Evolutionary conservation across 1,140 invertebrate species (phyloP), one percentile per base, ranked within the genome.

Genomic region (Agrypnia vestita): DNA sequence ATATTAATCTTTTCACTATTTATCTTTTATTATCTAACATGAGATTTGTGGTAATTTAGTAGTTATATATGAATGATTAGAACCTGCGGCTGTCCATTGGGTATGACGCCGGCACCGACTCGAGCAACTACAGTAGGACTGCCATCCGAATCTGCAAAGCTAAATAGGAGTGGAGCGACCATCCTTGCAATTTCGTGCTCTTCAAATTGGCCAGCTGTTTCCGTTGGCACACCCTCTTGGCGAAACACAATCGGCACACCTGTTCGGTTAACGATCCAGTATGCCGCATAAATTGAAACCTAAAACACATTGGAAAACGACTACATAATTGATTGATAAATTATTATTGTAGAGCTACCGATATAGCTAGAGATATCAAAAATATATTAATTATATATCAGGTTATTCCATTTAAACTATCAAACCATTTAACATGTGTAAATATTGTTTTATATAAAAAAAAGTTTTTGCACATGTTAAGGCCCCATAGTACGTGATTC

Each of bases 211-310:
- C 98, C 98, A 3, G 97, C 96, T 69, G 95, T 94, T 85, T 97
- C 96, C 3, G 88, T 84, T 6, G 90, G 90, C 11, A 92, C 92
- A 9, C 96, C 96, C 86, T 98, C 97, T 89, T 99, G 97, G 84
- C 94, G 93, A 86, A 98, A 97, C 19, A 99, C 94, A n/a, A 99
- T 87, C 0, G 98, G 97, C 51, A 99, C 90, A 0, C 97, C 98
- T 13, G 96, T 97, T 87, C 96, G 96, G 87, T 99, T 99, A 35
- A 99, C 93, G 82, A 99, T 93, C 98, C 98, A 99, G 89, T 95
- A 98, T 0, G 95, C 94, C 19, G 96, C 95, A 79, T 92, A 95
- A 13, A 99, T 91, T 59, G 92, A 93, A 72, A 98, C 91, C 91
- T 96, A 90, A 62, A 77, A 81, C 44, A 56, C 55, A 59, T 59